Percentiles rank a stretch among this genome's conserved stretches.
These are phyloP conservation scores for Chondrilla cf. caribensis DNA, from an alignment of 37 sponge, comb jelly and placozoan genomes.

Conservation along the genomic window DNA sequence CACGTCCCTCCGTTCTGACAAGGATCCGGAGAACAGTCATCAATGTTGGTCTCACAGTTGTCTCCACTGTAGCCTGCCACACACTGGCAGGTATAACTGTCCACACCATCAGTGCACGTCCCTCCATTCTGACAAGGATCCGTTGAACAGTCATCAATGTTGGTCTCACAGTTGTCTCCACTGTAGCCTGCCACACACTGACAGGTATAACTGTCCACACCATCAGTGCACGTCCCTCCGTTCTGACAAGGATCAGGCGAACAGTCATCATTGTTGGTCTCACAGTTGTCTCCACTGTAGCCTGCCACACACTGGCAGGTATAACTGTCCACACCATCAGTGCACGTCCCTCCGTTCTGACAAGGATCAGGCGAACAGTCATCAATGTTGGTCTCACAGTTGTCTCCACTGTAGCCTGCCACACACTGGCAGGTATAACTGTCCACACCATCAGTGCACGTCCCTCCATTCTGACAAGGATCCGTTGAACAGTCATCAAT, in stretches of 20 bases:
- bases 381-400: not conserved
- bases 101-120: too few relatives aligned
- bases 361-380: conserved; percentile 18
- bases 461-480: conserved; percentile 28
- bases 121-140: too few relatives aligned
- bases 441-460: conserved; percentile 29
- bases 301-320: conserved; percentile 13
- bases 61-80: too few relatives aligned
- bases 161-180: not conserved
- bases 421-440: conserved; percentile 46
- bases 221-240: conserved; percentile 34
- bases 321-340: conserved; percentile 24
- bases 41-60: too few relatives aligned
- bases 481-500: too few relatives aligned
- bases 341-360: conserved; percentile 28
- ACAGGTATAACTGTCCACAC: conserved; percentile 25
- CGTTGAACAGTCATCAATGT: too few relatives aligned
- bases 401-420: conserved; percentile 29
- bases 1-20: too few relatives aligned
- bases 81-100: too few relatives aligned
- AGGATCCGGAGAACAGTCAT: too few relatives aligned
- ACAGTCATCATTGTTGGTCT: conserved; percentile 35
- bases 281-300: conserved; percentile 45
- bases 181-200: not conserved
- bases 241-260: conserved; percentile 38